Percentiles rank a stretch among this genome's conserved stretches.
These are phyloP conservation scores for Netelia virgata DNA, from an alignment of 2,888 invertebrate genomes.

Conservation along the genomic window DNA sequence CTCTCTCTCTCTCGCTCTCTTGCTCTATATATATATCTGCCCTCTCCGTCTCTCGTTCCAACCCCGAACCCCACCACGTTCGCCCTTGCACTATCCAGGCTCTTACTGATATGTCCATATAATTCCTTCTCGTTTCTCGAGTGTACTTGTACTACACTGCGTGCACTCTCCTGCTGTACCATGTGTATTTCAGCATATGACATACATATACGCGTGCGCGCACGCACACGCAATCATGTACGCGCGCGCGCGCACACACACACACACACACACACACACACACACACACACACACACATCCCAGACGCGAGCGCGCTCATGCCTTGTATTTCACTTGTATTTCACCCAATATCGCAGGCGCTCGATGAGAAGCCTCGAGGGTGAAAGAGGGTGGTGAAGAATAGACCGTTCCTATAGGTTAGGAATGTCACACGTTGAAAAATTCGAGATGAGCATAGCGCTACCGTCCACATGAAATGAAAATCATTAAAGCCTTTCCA, in stretches of 20 bases:
- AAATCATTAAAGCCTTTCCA: background rate
- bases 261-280: background rate
- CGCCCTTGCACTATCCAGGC: background rate
- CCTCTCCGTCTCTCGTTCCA: background rate
- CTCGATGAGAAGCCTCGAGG: background rate
- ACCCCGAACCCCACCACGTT: background rate
- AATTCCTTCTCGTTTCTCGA: background rate
- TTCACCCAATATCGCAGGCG: background rate
- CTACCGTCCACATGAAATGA: background rate
- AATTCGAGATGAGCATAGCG: background rate
- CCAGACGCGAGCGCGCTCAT: background rate
- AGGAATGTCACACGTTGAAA: slow-evolving; percentile 76
- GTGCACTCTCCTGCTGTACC: no score
- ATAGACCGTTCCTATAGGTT: slow-evolving; percentile 68
- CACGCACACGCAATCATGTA: background rate
- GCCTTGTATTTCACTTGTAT: background rate
- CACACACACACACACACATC: background rate
- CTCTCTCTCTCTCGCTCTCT: no score
- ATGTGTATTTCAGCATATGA: no score
- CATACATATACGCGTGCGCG: no score
- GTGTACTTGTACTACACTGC: no score
- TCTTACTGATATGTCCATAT: background rate
- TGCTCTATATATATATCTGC: background rate
- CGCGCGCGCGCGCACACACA: background rate
- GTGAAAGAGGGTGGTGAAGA: background rate